Conservation (phyloP, 2,113 vertebrate genomes). For the Hippocampus comes region DNA sequence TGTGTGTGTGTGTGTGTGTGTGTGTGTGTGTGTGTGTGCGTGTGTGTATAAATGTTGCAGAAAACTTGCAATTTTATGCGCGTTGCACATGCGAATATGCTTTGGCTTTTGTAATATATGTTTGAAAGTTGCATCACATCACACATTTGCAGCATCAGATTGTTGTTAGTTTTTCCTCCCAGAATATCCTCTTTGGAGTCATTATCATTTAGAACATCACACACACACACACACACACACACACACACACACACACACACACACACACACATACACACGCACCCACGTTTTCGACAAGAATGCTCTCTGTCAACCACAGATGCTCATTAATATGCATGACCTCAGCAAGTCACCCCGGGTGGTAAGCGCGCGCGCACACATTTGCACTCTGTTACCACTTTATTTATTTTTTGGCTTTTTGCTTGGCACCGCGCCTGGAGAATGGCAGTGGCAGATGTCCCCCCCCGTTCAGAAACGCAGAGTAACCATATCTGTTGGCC, state of each 20-base stretch:
- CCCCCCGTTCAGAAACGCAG: slow-evolving; percentile 43
- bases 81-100: neutral
- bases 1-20: neutral
- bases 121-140: neutral
- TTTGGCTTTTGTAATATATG: neutral
- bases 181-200: neutral
- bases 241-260: slow-evolving; percentile 12
- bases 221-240: slow-evolving; percentile 3
- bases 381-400: slow-evolving; percentile 5
- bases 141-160: neutral
- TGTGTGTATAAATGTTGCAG: neutral
- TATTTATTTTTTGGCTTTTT: slow-evolving; percentile 12
- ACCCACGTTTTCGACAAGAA: slow-evolving; percentile 14
- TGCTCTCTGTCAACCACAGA: slow-evolving; percentile 39
- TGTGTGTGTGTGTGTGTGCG: neutral
- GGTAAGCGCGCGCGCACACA: slow-evolving; percentile 22
- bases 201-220: neutral
- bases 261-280: slow-evolving; percentile 5
- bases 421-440: slow-evolving; percentile 46
- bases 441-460: slow-evolving; percentile 56
- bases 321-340: slow-evolving; percentile 55
- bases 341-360: slow-evolving; percentile 16
- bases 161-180: neutral
- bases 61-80: neutral
- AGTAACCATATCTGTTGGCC: slow-evolving; percentile 35